Evolutionary conservation across 2,113 vertebrate genomes (phyloP), one percentile per base, ranked within the genome.

Genomic region (Tenrec ecaudatus): DNA sequence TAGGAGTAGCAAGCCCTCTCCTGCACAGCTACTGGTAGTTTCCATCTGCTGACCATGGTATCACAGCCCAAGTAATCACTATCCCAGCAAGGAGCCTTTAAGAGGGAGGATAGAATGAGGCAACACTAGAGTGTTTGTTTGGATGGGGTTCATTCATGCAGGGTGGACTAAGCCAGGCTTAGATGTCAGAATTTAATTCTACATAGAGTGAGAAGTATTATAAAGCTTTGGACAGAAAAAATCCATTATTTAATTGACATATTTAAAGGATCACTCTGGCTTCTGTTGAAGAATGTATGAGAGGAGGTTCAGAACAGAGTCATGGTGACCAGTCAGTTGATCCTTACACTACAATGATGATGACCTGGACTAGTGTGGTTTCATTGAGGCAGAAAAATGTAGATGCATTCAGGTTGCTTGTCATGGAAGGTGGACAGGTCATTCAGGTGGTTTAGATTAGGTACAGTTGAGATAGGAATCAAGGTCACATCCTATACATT

Each of bases 401-500:
- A n/a, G 58, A 38, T 43, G 1, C 12, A 87, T 68, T 89, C 57
- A 38, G 17, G 11, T 66, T 87, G 16, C 16, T 89, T 36, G 60
- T 93, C 31, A 71, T 27, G 3, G 23, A 66, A 29, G 2, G 3
- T 17, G 58, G 31, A 77, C 40, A 53, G 22, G 31, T 47, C 20
- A 66, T 2, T 60, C 14, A 36, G 19, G 69, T 84, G 14, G 73
- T 47, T 83, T 81, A 60, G 22, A 66, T 2, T 95, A 43, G 3
- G 0, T 15, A 53, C 0, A 27, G 29, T 90, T 47, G 92, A 62
- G 15, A 68, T 9, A 80, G 22, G 7, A 68, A 38, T 78, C 15
- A 80, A 76, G 29, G 89, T 84, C 40, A 31, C 71, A 73, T 58
- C 33, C 16, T 88, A 75, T 40, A 75, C 62, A 82, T 88, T 90